Evolutionary conservation across 2,888 invertebrate species (phyloP).

Genomic region (Bhutanitis thaidina): DNA sequence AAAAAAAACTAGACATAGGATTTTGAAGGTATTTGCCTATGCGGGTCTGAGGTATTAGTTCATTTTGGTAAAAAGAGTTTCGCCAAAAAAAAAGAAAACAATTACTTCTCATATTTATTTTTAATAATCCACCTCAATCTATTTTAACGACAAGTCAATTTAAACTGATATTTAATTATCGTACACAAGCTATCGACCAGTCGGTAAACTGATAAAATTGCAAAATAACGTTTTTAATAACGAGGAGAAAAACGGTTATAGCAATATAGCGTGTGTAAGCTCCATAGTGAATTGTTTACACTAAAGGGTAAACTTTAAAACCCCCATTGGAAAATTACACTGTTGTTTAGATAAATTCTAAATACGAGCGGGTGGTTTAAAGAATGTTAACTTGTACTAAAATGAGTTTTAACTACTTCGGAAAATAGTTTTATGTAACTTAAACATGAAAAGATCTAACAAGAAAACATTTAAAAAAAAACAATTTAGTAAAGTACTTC

Average conservation of each 20-base stretch:
- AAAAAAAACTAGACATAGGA: too few species aligned
- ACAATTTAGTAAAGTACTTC: too few species aligned
- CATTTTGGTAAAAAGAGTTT: too few species aligned
- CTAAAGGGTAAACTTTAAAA: conserved; percentile 27
- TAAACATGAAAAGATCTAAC: background rate
- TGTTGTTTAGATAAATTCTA: conserved; percentile 19
- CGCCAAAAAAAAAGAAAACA: too few species aligned
- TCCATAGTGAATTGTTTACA: conserved; percentile 40
- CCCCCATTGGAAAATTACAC: conserved; percentile 21
- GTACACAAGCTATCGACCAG: too few species aligned
- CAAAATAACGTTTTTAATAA: conserved; percentile 25
- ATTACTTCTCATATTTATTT: too few species aligned
- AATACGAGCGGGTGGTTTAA: background rate
- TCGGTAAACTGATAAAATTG: conserved; percentile 8
- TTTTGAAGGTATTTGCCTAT: too few species aligned
- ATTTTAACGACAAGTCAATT: too few species aligned
- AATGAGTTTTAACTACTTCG: conserved; percentile 1
- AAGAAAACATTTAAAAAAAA: too few species aligned
- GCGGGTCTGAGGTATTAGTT: too few species aligned
- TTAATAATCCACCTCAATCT: too few species aligned
- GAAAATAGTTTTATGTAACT: background rate
- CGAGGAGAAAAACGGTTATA: conserved; percentile 34
- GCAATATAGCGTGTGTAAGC: conserved; percentile 41
- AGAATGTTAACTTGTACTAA: conserved; percentile 9
- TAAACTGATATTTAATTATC: too few species aligned